These are phyloP conservation scores for Hyposmocoma kahamanoa DNA, from an alignment of 1,140 invertebrate species.

Conservation along the genomic window DNA sequence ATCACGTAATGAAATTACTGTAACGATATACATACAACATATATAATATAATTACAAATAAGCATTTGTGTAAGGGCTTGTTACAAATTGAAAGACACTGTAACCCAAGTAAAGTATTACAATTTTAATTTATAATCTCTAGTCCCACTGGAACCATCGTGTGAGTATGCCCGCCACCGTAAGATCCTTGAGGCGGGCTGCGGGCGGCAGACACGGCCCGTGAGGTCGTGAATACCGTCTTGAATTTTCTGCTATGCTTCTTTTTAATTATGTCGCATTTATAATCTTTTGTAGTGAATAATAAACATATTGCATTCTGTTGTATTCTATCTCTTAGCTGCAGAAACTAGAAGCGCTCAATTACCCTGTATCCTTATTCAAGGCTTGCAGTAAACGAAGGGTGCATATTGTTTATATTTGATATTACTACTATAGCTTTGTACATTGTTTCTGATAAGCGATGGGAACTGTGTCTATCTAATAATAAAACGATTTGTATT, in stretches of 20 bases:
- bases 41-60: conserved; percentile 70
- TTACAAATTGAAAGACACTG: conserved; percentile 69
- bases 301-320: conserved; percentile 70
- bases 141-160: conserved; percentile 73
- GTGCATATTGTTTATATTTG: conserved; percentile 76
- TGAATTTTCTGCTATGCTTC: conserved; percentile 59
- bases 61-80: conserved; percentile 72
- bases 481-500: conserved; percentile 76
- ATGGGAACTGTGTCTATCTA: conserved; percentile 75
- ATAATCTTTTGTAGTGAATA: conserved; percentile 65
- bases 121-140: conserved; percentile 69
- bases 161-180: conserved; percentile 44
- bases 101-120: conserved; percentile 68
- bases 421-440: conserved; percentile 76
- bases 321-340: conserved; percentile 62
- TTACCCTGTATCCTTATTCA: conserved; percentile 69
- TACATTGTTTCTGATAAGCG: conserved; percentile 75
- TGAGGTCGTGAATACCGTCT: conserved; percentile 19
- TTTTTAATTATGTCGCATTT: conserved; percentile 62
- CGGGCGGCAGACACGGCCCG: conserved; percentile 11
- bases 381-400: conserved; percentile 74
- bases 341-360: conserved; percentile 72
- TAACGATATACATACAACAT: conserved; percentile 68
- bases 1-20: conserved; percentile 73
- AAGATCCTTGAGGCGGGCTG: conserved; percentile 20